Evolutionary conservation across 2,797 vertebrate species (phyloP), one percentile per base, ranked within the genome.

Genomic region (Propithecus perrieri): DNA sequence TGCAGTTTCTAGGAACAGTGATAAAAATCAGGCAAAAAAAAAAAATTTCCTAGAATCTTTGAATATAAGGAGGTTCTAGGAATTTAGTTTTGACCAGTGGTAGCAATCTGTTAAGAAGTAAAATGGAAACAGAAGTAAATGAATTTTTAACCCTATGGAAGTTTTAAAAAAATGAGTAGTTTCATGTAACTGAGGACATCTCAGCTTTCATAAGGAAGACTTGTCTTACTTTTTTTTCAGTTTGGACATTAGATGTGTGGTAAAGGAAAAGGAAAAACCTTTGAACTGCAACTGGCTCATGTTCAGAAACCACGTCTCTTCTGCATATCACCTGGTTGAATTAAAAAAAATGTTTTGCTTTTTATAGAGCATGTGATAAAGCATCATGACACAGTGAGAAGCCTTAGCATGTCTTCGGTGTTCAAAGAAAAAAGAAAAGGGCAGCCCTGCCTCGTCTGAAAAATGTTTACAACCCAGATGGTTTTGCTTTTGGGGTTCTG

Each of bases 321-420:
- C 89, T 96, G 96, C n/a, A 61, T 95, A 88, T 97, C 97, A 96
- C 91, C 95, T 93, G 81, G 80, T 75, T 71, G 41, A 97, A 98
- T 97, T 95, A 75, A 30, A 53, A 96, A 98, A 97, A 93, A 61
- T 94, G 87, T 96, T 98, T 98, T 98, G 95, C 78, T 97, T 92
- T 97, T 98, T 98, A 98, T 97, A 93, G 97, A 85, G 55, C 86
- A 97, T 98, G 94, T 96, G 98, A 97, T 95, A 98, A 98, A 98
- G 95, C 91, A 96, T 98, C 97, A 97, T 98, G 48, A 97, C 95
- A 97, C 97, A 97, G 94, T 96, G 97, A 97, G 97, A 98, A 98
- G 96, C 93, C 97, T 97, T 98, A 97, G 97, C 97, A 72, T 97
- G 88, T 92, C 91, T 96, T 48, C 76, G 94, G 86, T 61, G 22